Evolutionary conservation across 2,888 invertebrate genomes (phyloP), one percentile per base, ranked within the genome.

Genomic region (Lasioglossum zephyrum): DNA sequence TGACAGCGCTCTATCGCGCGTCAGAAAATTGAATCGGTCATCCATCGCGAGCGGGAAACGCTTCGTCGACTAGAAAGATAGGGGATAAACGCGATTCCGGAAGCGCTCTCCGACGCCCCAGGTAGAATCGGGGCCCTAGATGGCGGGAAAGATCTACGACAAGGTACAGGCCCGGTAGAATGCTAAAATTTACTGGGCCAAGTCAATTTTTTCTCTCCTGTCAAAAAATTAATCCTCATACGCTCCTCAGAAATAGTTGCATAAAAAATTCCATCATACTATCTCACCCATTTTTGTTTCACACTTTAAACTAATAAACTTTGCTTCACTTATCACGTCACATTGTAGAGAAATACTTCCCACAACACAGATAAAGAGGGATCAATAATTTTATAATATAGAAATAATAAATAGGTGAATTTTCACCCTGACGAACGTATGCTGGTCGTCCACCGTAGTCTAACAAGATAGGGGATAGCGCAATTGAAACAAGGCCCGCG

Each of bases 1-100:
- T 66, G 73, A 82, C 83, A 72, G 76, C 63, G 63, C n/a, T 39
- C 75, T 22, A 44, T 60, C 26, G 77, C 82, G 16, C 57, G 77
- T 18, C 41, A 36, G 47, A 57, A 74, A 70, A 60, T 60, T 41
- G 69, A 77, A 77, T 66, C 82, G 36, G 74, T 5, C 26, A 47
- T 22, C 39, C 63, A 82, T 79, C 73, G 74, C 60, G 69, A 22
- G 44, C 47, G 75, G 47, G 73, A 79, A 73, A 77, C 76, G 60
- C 73, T 84, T 36, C 82, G 84, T 18, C 47, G 57, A 66, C 66
- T 82, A 31, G 41, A 49, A 80, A 49, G 70, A 13, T 18, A 36
- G 66, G 53, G 49, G 36, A 22, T 74, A 47, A 47, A 26, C 57
- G 44, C n/a, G 41, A 74, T 77, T 41, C 76, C 53, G 31, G 63